These are phyloP conservation scores for Athalia circularis DNA, from an alignment of 2,888 invertebrate species.

Conservation along the genomic window DNA sequence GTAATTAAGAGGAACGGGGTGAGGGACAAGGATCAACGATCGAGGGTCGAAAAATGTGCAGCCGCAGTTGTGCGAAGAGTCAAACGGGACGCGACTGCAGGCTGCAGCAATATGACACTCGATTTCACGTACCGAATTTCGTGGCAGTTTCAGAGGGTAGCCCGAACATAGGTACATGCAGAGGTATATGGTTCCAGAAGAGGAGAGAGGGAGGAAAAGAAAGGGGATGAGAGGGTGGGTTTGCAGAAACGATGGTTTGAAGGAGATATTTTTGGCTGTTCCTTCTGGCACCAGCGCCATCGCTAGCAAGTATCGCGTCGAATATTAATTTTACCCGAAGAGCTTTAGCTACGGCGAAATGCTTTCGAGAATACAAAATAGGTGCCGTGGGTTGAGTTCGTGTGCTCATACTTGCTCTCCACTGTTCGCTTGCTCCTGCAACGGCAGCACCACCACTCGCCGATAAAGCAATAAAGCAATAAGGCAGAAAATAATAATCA, in stretches of 20 bases:
- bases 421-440: slow-evolving; percentile 5
- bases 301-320: slow-evolving; percentile 37
- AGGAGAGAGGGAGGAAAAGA: too few relatives aligned
- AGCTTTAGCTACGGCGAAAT: slow-evolving; percentile 42
- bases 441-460: slow-evolving; percentile 3
- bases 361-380: slow-evolving; percentile 42
- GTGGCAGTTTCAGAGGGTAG: too few relatives aligned
- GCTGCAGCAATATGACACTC: too few relatives aligned
- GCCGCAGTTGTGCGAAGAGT: slow-evolving; percentile 15
- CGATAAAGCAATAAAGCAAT: slow-evolving; percentile 43
- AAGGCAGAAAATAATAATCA: slow-evolving; percentile 45
- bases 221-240: too few relatives aligned
- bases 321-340: slow-evolving; percentile 44
- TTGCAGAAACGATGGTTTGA: neutral
- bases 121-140: too few relatives aligned
- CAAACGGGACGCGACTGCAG: too few relatives aligned
- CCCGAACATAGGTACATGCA: too few relatives aligned
- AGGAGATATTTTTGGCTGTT: slow-evolving; percentile 42
- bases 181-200: too few relatives aligned
- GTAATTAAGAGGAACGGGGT: slow-evolving; percentile 35
- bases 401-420: neutral
- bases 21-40: slow-evolving; percentile 19
- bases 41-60: slow-evolving; percentile 26
- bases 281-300: slow-evolving; percentile 22
- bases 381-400: neutral